These are phyloP conservation scores for Lepus timidus DNA, from an alignment of 2,113 vertebrate species.

Conservation along the genomic window DNA sequence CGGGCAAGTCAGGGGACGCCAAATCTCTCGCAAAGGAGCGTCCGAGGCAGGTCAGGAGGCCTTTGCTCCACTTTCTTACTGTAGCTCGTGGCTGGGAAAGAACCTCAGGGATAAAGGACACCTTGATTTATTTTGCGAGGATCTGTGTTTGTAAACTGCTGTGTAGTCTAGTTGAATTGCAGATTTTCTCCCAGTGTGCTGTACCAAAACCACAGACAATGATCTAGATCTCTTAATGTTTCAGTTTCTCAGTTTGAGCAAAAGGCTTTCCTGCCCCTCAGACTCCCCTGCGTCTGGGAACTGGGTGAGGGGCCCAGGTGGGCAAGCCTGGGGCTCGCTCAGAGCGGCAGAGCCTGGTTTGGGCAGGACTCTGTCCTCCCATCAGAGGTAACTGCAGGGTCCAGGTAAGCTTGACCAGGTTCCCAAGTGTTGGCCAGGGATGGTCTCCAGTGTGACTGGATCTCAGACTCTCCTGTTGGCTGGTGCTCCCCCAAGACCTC, in stretches of 20 bases:
- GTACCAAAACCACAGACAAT: not conserved
- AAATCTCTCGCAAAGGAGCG: constrained; percentile 83
- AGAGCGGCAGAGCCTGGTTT: not conserved
- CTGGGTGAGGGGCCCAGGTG: not conserved
- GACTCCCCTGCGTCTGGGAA: not conserved
- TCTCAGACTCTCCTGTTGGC: not conserved
- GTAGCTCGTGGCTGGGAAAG: constrained; percentile 30
- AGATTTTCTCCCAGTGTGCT: not conserved
- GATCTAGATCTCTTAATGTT: not conserved
- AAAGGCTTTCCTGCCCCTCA: not conserved
- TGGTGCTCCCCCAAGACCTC: not conserved
- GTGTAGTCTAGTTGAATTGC: not conserved
- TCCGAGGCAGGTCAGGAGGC: constrained; percentile 82
- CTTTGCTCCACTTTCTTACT: not conserved
- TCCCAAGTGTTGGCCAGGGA: not conserved
- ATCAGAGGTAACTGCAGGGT: not conserved
- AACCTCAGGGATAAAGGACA: not conserved
- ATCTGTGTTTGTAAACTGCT: not conserved
- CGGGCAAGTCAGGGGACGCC: constrained; percentile 79
- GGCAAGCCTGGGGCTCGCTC: not conserved
- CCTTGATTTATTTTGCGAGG: not conserved
- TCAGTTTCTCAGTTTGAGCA: not conserved
- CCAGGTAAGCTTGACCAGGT: not conserved
- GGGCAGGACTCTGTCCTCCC: accelerated
- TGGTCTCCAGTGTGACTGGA: not conserved